Evolutionary conservation across 2,888 invertebrate genomes (phyloP), one percentile per base, ranked within the genome.

Genomic region (Protophormia terraenovae): DNA sequence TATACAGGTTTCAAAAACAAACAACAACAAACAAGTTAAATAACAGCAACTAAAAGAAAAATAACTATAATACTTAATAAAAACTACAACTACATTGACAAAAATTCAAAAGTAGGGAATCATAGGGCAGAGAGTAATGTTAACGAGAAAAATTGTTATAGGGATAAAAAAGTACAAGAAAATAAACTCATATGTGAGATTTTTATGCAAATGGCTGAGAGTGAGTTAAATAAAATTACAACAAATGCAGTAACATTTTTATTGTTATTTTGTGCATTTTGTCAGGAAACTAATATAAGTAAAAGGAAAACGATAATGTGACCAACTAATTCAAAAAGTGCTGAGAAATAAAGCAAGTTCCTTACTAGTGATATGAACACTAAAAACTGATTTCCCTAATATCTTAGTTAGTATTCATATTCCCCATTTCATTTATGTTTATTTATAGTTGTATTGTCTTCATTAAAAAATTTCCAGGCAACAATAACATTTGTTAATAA

Each of bases 1-100:
- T 87, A 86, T 76, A 84, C 82, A 77, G 66, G 64, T 72, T 71
- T 72, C 71, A 72, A 47, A 71, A 71, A 71, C 76, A 76, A 62
- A 66, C 64, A 66, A 35, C 24, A 41, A 4, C n/a, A n/a, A 41
- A 10, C 10, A 8, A 41, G 4, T 16, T 24, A 76, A 41, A 50
- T 4, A 47, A 66, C 29, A 16, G 32, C 19, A 27, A 27, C 27
- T 22, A 3, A 2, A 62, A 32, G 22, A n/a, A n/a, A 53, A 38
- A 22, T 41, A n/a, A 50, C 47, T n/a, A 27, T 27, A 38, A 38
- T 50, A 55, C 12, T 27, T 10, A 14, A 29, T n/a, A n/a, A n/a
- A n/a, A n/a, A n/a, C n/a, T n/a, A n/a, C n/a, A 60, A 60, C 60
- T n/a, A 32, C 16, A 60, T 29, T 8, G 8, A n/a, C 32, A 32